Evolutionary conservation across 2,113 vertebrate species (phyloP).

Genomic region (Chaetura pelagica): DNA sequence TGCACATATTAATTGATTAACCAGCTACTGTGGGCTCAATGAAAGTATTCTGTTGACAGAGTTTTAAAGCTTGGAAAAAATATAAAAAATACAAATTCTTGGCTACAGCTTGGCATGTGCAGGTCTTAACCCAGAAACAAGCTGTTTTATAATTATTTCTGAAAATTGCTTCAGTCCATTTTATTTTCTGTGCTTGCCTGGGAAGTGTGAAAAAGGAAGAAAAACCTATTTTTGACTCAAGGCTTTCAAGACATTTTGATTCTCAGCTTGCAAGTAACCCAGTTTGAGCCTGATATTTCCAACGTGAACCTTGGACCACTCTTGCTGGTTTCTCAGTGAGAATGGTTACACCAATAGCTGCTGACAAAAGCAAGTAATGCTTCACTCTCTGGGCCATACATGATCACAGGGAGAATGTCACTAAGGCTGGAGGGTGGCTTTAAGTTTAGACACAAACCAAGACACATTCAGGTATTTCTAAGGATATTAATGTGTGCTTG

Average conservation of each 20-base stretch:
- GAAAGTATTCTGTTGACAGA: conserved; percentile 50
- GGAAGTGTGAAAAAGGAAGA: conserved; percentile 64
- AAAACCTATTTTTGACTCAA: conserved; percentile 64
- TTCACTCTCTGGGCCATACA: background rate
- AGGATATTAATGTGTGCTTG: rapidly evolving
- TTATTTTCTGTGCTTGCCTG: conserved; percentile 54
- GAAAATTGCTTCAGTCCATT: conserved; percentile 68
- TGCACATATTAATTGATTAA: conserved; percentile 1
- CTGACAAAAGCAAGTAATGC: background rate
- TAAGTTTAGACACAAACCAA: background rate
- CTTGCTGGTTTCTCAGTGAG: background rate
- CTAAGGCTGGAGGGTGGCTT: background rate
- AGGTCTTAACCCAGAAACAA: conserved; percentile 70
- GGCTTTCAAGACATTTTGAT: conserved; percentile 56
- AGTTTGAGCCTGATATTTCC: conserved; percentile 55
- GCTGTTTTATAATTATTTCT: conserved; percentile 72
- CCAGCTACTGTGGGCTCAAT: background rate
- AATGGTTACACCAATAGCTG: background rate
- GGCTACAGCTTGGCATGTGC: conserved; percentile 62
- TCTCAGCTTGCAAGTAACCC: conserved; percentile 44
- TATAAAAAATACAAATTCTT: conserved; percentile 12
- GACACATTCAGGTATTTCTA: rapidly evolving
- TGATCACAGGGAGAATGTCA: background rate
- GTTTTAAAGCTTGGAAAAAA: conserved; percentile 7
- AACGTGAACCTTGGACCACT: background rate